Evolutionary conservation across 2,113 vertebrate genomes (phyloP).

Genomic region (Rynchops niger): DNA sequence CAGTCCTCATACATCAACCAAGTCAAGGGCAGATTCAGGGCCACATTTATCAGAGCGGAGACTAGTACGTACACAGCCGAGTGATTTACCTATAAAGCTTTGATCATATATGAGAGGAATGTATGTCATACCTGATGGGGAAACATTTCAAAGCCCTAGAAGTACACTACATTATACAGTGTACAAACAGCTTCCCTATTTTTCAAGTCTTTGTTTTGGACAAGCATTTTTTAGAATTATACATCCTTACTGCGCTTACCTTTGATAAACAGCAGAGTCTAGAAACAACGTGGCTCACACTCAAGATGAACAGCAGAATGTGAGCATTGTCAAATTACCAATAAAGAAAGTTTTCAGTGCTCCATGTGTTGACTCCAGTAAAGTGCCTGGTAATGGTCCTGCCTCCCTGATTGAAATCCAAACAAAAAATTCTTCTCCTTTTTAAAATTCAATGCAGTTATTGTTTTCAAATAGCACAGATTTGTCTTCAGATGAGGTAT

Average conservation of each 20-base stretch:
- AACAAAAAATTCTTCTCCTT: background rate
- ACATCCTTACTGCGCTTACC: background rate
- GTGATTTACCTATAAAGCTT: background rate
- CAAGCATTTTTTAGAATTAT: background rate
- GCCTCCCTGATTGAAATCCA: background rate
- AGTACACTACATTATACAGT: background rate
- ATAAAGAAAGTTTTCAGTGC: background rate
- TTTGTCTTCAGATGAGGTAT: background rate
- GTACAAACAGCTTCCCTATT: background rate
- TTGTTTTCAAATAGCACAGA: background rate
- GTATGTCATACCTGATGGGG: background rate
- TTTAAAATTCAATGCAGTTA: background rate
- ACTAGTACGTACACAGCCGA: background rate
- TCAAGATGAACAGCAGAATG: background rate
- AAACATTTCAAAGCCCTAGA: background rate
- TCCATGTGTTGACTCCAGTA: background rate
- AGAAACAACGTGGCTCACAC: background rate
- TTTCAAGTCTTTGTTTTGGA: background rate
- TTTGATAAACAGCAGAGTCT: background rate
- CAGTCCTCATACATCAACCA: background rate
- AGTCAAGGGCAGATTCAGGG: background rate
- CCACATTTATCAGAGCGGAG: background rate
- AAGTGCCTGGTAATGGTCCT: background rate
- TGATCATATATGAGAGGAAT: background rate
- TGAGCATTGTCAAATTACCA: background rate